Evolutionary conservation across 2,888 invertebrate genomes (phyloP), one percentile per base, ranked within the genome.

Genomic region (Yponomeuta evonymella): DNA sequence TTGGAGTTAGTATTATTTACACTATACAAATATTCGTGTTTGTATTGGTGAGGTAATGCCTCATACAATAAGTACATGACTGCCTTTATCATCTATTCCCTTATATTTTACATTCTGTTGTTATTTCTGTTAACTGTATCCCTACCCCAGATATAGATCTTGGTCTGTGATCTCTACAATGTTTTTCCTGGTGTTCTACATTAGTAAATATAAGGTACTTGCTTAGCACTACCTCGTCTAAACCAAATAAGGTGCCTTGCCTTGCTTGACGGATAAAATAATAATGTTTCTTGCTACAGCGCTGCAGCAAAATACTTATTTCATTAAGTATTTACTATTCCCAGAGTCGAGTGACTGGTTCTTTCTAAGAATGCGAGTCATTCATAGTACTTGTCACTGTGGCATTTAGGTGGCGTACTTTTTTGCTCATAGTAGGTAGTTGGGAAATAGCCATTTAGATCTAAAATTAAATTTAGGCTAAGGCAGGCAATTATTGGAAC

Each of bases 391-490:
- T 67, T 15, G 67, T n/a, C 33, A 66, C 71, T 72, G 62, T 69
- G 72, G 72, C 72, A 73, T 73, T 73, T 74, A 71, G 74, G 76
- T 73, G 75, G 12, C 67, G 65, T 10, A 65, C 1, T 65, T 65
- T 65, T 65, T 15, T 58, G 51, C 12, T 51, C 10, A 51, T 12
- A 8, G 51, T 51, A 51, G 33, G 51, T 12, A 51, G 51, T 51
- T 51, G 51, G 51, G 51, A 12, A 12, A 51, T 51, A 12, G 51
- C 51, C 15, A 2, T 15, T 58, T 58, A 5, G 15, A 15, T 58
- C 8, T 43, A 5, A 8, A 3, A 43, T 43, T 43, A 43, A 43
- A 5, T 43, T 8, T 8, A 58, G 15, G 51, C 15, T 12, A 51
- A 6, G 6, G 51, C 51, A 12, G 4, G 51, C 51, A 51, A 51